phyloP scores from a whole-genome alignment of 2,888 invertebrate species.

The Habroteleia sp. region DNA sequence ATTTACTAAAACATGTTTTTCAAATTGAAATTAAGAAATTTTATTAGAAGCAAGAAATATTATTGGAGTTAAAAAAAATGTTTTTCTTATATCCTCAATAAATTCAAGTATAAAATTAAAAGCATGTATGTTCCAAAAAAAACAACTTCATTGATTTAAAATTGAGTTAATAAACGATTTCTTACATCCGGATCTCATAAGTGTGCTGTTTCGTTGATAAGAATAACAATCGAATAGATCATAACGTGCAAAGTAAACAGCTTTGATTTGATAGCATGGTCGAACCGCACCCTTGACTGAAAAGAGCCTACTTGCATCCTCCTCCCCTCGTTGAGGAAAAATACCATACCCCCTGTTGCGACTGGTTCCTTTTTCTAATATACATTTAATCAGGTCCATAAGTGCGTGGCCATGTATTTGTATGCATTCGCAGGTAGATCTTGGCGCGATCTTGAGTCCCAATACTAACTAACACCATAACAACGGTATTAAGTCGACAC shows the following conservation, averaged over 20 bases:
- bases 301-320: constrained; percentile 68
- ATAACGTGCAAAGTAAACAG: constrained; percentile 68
- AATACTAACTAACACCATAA: constrained; percentile 71
- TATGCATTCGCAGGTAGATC: constrained; percentile 60
- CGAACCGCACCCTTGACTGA: constrained; percentile 73
- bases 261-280: constrained; percentile 65
- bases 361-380: constrained; percentile 74
- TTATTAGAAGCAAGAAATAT: no score
- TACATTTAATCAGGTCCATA: constrained; percentile 79
- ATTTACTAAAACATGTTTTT: no score
- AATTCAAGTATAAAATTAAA: no score
- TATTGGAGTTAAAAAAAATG: no score
- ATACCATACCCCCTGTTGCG: constrained; percentile 78
- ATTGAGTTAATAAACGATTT: background rate
- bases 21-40: no score
- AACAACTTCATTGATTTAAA: no score
- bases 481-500: constrained; percentile 75
- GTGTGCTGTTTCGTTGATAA: constrained; percentile 68
- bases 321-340: constrained; percentile 71
- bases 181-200: background rate
- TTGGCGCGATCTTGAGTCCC: constrained; percentile 67
- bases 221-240: constrained; percentile 69
- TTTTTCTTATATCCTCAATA: no score
- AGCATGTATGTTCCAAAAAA: no score
- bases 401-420: constrained; percentile 68